These are phyloP conservation scores for Mycalesis mineus DNA, from an alignment of 2,888 invertebrate species.

Conservation along the genomic window DNA sequence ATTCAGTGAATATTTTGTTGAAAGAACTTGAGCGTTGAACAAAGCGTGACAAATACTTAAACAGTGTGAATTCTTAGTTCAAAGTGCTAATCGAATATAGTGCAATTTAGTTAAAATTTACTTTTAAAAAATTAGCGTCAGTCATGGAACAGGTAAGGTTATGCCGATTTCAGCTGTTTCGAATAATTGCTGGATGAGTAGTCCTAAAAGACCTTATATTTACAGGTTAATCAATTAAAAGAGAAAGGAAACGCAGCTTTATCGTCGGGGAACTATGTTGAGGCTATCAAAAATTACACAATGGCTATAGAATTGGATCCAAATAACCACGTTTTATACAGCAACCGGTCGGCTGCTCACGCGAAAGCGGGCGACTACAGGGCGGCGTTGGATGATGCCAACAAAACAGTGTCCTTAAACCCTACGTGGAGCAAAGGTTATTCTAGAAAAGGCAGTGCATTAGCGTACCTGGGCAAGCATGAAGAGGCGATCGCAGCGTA, in stretches of 20 bases:
- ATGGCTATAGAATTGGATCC: constrained; percentile 88
- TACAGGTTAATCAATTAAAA: constrained; percentile 88
- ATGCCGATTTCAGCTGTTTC: constrained; percentile 44
- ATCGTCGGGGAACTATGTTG: constrained; percentile 85
- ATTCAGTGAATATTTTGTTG: constrained; percentile 28
- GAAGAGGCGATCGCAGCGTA: constrained; percentile 89
- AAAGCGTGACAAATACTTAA: neutral
- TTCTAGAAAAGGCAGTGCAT: constrained; percentile 91
- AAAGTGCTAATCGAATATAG: neutral
- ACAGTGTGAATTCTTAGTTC: constrained; percentile 4
- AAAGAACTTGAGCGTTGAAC: constrained; percentile 2
- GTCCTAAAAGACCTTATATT: constrained; percentile 32
- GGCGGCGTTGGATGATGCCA: constrained; percentile 89
- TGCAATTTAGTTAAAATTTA: neutral
- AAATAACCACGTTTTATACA: constrained; percentile 91
- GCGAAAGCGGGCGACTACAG: constrained; percentile 87
- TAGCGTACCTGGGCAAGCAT: constrained; percentile 84
- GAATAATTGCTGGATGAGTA: constrained; percentile 16
- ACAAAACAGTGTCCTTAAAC: constrained; percentile 87
- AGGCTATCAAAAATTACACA: constrained; percentile 88
- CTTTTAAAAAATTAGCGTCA: constrained; percentile 27
- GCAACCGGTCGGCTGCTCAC: constrained; percentile 94
- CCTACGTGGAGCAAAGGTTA: constrained; percentile 93
- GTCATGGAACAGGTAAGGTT: constrained; percentile 75
- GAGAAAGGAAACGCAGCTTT: constrained; percentile 92